Conservation (phyloP, 2,888 invertebrate species). For the Drosophila cracens region DNA sequence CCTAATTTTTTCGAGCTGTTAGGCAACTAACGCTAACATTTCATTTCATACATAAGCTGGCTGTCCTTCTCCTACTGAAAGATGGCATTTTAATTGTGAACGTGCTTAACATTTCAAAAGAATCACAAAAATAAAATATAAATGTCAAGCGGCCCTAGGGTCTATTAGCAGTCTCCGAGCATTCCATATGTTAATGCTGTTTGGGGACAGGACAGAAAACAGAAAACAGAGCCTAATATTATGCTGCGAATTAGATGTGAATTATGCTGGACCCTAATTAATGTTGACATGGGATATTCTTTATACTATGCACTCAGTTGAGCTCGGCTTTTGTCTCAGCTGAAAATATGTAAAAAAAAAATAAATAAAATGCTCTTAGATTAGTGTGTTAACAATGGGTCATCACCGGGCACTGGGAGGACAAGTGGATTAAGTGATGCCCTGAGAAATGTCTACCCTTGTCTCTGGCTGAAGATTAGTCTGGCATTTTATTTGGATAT, state of each 20-base stretch:
- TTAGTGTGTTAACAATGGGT: constrained; percentile 76
- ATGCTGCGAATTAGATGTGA: constrained; percentile 59
- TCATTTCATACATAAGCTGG: constrained; percentile 3
- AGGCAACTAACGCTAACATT: not conserved
- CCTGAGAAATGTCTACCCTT: constrained; percentile 65
- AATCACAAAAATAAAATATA: constrained; percentile 35
- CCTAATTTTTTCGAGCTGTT: not conserved
- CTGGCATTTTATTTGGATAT: constrained; percentile 33
- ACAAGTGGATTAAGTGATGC: constrained; percentile 51
- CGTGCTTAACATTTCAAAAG: constrained; percentile 23
- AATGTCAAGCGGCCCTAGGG: constrained; percentile 40
- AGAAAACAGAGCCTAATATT: constrained; percentile 18
- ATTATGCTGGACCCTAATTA: constrained; percentile 76
- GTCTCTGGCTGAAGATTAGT: constrained; percentile 47
- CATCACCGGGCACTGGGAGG: constrained; percentile 43
- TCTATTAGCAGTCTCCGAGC: constrained; percentile 32
- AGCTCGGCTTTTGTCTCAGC: constrained; percentile 30
- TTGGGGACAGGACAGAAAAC: constrained; percentile 18
- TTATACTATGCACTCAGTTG: constrained; percentile 26
- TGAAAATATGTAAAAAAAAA: constrained; percentile 58
- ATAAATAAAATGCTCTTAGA: constrained; percentile 43
- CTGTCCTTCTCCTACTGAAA: constrained; percentile 5
- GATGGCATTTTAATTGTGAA: constrained; percentile 59
- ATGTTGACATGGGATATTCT: constrained; percentile 74
- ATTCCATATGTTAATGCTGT: constrained; percentile 53